Base-by-base conservation (phyloP, 2,113 vertebrate species). In the Microtus richardsoni region DNA sequence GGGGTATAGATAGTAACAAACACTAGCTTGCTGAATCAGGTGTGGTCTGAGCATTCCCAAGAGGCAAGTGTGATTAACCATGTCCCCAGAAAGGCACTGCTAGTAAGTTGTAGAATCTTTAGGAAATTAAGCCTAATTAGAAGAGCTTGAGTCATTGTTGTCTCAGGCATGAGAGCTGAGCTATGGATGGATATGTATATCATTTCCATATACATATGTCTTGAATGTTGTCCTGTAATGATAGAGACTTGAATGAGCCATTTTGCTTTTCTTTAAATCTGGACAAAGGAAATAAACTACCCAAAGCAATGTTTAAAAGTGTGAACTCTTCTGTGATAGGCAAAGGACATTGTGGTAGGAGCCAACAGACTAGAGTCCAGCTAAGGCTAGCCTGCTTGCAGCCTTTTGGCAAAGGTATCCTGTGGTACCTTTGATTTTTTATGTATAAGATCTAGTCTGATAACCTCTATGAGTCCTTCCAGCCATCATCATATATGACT, bases 271-370 rank as follows among this genome's bases (percentile, higher is more conserved):
- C 24, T 44, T 82, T 88, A 24, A 91, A 92, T 62, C 4, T 24
- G 85, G 12, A 24, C 22, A 96, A 95, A 88, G 13, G 62, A 88
- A 95, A 95, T 39, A 0, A 90, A 95, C 41, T 89, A 28, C 77
- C 10, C 3, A 49, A 89, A n/a, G 33, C 26, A 58, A 73, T 71
- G 22, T 75, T 83, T 78, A 92, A n/a, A 87, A 84, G 74, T 28
- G 9, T 17, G 66, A 11, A 66, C 5, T 85, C 14, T 52, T 85
- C 33, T 71, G 47, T 30, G 71, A 71, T 41, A 28, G 36, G 6
- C 16, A 82, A 93, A 89, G n/a, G 7, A 24, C 85, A 66, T 10
- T 44, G 33, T 14, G 52, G 0, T 8, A 71, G 49, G 2, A 33
- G 21, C 74, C 17, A 92, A 87, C 52, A 94, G 62, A 92, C 13